These are phyloP conservation scores for Amblyraja radiata DNA, from an alignment of 2,797 vertebrate species.

Conservation along the genomic window DNA sequence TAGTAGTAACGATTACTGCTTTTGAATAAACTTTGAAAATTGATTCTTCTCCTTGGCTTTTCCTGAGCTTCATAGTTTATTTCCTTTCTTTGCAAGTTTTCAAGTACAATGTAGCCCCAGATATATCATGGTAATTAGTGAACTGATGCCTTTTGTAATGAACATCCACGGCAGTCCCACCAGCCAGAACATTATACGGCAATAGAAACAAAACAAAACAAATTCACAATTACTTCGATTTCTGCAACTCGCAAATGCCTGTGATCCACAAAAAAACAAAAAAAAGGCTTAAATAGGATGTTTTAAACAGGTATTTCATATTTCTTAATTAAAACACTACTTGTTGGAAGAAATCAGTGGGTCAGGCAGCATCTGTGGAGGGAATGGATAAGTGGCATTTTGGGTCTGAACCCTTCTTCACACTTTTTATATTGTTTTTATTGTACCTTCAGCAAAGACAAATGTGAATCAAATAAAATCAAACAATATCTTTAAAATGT, in stretches of 20 bases:
- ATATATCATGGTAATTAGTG: background rate
- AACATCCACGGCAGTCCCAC: background rate
- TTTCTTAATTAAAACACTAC: too few relatives aligned
- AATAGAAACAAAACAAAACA: background rate
- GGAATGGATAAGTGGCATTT: too few relatives aligned
- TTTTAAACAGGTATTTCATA: background rate
- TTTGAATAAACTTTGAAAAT: background rate
- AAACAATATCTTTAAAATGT: background rate
- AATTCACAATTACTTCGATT: background rate
- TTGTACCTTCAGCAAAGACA: too few relatives aligned
- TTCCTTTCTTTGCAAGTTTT: background rate
- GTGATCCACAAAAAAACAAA: background rate
- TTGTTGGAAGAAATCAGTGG: too few relatives aligned
- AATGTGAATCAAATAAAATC: background rate
- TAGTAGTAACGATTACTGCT: too few relatives aligned
- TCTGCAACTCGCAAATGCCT: background rate
- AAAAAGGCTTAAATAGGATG: background rate
- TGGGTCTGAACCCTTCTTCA: too few relatives aligned
- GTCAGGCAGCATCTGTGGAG: too few relatives aligned
- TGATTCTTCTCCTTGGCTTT: background rate
- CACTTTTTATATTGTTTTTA: background rate
- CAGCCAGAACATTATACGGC: background rate
- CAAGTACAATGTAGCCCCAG: background rate
- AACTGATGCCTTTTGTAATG: background rate
- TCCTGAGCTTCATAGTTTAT: background rate